These are phyloP conservation scores for Anthoscopus minutus DNA, from an alignment of 2,113 vertebrate genomes.

Conservation along the genomic window DNA sequence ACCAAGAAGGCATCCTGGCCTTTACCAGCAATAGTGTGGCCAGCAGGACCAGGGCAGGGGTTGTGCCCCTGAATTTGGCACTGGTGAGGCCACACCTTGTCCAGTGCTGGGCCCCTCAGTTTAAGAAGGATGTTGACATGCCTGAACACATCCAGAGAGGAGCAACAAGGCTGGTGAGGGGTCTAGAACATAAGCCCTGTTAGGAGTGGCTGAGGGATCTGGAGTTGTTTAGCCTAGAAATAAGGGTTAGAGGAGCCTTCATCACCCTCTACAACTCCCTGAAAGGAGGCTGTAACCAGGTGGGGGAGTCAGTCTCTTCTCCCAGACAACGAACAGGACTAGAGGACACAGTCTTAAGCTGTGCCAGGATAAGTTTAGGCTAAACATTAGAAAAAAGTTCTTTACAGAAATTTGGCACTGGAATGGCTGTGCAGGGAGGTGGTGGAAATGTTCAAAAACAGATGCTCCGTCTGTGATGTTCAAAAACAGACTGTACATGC, in stretches of 20 bases:
- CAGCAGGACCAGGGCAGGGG: accelerated
- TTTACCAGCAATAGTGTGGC: background rate
- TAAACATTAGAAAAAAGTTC: background rate
- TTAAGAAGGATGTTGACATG: background rate
- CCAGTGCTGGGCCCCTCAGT: no score
- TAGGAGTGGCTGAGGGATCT: background rate
- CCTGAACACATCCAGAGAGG: background rate
- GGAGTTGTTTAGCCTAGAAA: background rate
- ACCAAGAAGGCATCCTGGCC: background rate
- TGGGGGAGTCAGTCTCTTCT: accelerated
- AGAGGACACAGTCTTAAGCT: background rate
- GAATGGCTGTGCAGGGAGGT: background rate
- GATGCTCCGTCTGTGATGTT: no score
- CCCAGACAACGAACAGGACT: background rate
- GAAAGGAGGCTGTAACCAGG: background rate
- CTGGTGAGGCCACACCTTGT: background rate
- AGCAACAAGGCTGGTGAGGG: background rate
- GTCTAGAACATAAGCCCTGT: background rate
- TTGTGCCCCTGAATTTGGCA: accelerated
- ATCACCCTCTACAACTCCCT: background rate
- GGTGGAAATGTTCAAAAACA: background rate
- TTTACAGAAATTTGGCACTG: background rate
- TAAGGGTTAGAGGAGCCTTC: no score
- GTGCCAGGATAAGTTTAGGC: background rate
- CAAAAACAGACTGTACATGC: background rate